Evolutionary conservation across 2,888 invertebrate genomes (phyloP).

Genomic region (Willowsia nigromaculata): DNA sequence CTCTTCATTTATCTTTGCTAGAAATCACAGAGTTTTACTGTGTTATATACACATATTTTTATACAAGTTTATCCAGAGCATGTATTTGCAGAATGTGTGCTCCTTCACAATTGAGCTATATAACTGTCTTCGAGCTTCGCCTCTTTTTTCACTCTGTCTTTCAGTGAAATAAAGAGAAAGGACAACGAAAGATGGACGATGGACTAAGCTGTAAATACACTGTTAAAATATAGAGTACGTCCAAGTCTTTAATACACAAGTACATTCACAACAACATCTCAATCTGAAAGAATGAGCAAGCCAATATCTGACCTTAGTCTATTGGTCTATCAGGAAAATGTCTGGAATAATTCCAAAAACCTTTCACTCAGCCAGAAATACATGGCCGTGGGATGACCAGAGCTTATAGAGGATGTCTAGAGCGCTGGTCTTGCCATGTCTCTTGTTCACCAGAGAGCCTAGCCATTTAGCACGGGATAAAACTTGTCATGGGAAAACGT

Average conservation of each 20-base stretch:
- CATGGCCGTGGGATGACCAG: background rate
- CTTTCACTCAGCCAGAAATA: slow-evolving; percentile 37
- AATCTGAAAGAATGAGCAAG: slow-evolving; percentile 32
- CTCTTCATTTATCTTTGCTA: slow-evolving; percentile 49
- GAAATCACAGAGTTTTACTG: slow-evolving; percentile 46
- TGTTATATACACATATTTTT: background rate
- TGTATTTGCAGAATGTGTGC: background rate
- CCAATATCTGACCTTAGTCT: slow-evolving; percentile 60
- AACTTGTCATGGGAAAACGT: slow-evolving; percentile 13
- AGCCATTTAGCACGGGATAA: slow-evolving; percentile 44
- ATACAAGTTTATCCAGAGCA: background rate
- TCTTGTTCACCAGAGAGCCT: background rate
- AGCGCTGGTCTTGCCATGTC: slow-evolving; percentile 18
- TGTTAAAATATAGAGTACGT: background rate
- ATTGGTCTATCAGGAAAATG: slow-evolving; percentile 36
- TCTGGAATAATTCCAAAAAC: slow-evolving; percentile 63
- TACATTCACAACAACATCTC: slow-evolving; percentile 20
- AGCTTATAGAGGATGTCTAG: background rate
- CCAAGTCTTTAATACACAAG: background rate
- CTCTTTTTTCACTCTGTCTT: background rate
- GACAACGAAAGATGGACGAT: background rate
- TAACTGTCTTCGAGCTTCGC: background rate
- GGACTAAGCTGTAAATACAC: slow-evolving; percentile 2
- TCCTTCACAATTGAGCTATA: background rate
- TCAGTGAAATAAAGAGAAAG: background rate